Percentiles rank a stretch among this genome's conserved stretches.
phyloP scores from a whole-genome alignment of 2,888 invertebrate species.

The Silvanus unidentatus region DNA sequence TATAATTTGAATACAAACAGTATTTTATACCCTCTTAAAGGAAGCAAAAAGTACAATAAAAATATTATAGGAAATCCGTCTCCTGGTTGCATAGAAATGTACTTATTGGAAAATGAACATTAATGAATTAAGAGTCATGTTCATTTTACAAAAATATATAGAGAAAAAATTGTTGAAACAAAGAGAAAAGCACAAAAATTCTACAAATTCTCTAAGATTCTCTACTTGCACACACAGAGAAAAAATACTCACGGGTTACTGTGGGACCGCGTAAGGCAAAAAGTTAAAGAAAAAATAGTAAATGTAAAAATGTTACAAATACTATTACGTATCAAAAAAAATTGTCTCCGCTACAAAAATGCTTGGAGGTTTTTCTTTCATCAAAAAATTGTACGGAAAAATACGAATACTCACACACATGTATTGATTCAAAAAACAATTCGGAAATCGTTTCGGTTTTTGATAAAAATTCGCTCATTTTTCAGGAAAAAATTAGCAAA shows the following conservation, averaged over 20 bases:
- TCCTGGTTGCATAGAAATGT: neutral
- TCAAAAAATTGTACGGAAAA: slow-evolving; percentile 22
- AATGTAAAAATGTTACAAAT: slow-evolving; percentile 43
- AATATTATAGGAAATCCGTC: neutral
- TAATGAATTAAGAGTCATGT: neutral
- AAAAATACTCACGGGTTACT: slow-evolving; percentile 67
- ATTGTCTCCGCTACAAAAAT: slow-evolving; percentile 48
- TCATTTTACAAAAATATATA: slow-evolving; percentile 1
- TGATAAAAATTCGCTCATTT: too few relatives aligned
- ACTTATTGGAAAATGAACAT: neutral
- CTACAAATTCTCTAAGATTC: slow-evolving; percentile 40
- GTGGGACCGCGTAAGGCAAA: slow-evolving; percentile 65
- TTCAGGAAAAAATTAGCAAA: too few relatives aligned
- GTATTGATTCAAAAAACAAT: slow-evolving; percentile 51
- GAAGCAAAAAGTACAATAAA: neutral
- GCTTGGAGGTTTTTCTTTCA: slow-evolving; percentile 40
- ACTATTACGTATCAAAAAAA: slow-evolving; percentile 28
- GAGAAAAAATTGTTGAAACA: slow-evolving; percentile 6
- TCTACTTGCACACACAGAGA: slow-evolving; percentile 51
- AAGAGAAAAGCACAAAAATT: slow-evolving; percentile 29
- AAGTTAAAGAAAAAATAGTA: slow-evolving; percentile 56
- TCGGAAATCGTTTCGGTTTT: too few relatives aligned
- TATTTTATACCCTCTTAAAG: neutral
- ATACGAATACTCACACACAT: slow-evolving; percentile 58
- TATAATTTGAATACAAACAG: neutral